Conservation (phyloP, 2,113 vertebrate species). For the Agapornis roseicollis region DNA sequence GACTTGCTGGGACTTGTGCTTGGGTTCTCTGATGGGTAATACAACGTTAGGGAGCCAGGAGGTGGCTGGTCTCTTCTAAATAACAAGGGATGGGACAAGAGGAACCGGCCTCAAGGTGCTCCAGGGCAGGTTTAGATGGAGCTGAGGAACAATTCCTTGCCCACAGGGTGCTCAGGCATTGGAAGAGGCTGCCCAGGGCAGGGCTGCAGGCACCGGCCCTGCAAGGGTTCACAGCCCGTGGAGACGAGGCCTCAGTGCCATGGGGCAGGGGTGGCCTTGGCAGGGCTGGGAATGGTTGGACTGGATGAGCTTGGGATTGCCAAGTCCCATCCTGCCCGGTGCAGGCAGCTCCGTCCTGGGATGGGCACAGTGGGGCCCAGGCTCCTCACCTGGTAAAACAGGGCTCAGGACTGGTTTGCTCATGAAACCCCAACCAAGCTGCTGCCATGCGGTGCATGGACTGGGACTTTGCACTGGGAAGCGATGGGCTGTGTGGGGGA, state of each 20-base stretch:
- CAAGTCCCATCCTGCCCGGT: accelerated
- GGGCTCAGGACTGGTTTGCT: background rate
- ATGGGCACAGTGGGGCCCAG: accelerated
- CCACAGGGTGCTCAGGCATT: no score
- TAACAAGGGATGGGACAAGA: no score
- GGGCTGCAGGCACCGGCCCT: no score
- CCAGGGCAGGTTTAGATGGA: no score
- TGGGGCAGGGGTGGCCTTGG: background rate
- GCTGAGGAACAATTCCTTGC: no score
- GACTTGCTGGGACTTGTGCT: accelerated
- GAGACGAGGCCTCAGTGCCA: background rate
- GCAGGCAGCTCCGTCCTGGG: background rate
- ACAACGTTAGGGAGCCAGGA: no score
- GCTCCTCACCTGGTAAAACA: background rate
- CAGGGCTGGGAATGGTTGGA: background rate
- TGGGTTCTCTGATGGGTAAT: background rate
- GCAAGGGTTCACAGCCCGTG: no score
- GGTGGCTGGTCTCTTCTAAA: no score
- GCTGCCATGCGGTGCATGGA: accelerated
- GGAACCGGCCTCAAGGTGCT: no score
- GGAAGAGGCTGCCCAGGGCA: no score
- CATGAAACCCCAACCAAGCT: background rate
- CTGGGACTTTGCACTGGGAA: background rate
- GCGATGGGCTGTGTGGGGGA: background rate
- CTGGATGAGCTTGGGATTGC: accelerated